Conservation (phyloP, 2,113 vertebrate genomes). For the Dipodomys ordii region DNA sequence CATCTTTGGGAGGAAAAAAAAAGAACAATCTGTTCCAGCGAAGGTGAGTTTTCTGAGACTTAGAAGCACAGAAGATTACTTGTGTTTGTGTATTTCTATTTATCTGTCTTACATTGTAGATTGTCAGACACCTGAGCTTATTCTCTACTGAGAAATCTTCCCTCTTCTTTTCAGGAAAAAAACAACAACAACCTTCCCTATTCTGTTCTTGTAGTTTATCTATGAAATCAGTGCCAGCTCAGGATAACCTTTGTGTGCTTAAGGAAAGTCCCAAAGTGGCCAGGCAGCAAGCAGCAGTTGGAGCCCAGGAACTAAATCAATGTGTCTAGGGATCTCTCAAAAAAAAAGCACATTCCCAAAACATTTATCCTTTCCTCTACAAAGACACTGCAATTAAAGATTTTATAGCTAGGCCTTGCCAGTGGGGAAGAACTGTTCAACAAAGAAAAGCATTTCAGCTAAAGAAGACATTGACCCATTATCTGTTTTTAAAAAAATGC, state of each 20-base stretch:
- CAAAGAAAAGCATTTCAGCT: neutral
- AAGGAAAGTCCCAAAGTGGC: neutral
- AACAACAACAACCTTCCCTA: neutral
- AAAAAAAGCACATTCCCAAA: too few relatives aligned
- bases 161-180: neutral
- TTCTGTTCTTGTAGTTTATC: neutral
- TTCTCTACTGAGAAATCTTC: neutral
- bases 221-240: neutral
- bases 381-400: neutral
- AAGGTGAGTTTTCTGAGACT: slow-evolving; percentile 3
- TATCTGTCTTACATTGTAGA: neutral
- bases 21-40: neutral
- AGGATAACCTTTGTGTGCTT: neutral
- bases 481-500: neutral
- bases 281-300: neutral
- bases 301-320: neutral
- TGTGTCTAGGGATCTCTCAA: neutral
- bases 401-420: slow-evolving; percentile 35
- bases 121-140: neutral
- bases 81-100: neutral
- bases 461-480: neutral
- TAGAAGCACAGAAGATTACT: accelerated
- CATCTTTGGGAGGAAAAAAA: neutral
- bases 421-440: neutral
- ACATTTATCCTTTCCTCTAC: neutral